A percentile compares a stretch with the other conserved stretches of the same genome.
These are phyloP conservation scores for Pempheris klunzingeri DNA, from an alignment of 2,797 vertebrate species.

Conservation along the genomic window DNA sequence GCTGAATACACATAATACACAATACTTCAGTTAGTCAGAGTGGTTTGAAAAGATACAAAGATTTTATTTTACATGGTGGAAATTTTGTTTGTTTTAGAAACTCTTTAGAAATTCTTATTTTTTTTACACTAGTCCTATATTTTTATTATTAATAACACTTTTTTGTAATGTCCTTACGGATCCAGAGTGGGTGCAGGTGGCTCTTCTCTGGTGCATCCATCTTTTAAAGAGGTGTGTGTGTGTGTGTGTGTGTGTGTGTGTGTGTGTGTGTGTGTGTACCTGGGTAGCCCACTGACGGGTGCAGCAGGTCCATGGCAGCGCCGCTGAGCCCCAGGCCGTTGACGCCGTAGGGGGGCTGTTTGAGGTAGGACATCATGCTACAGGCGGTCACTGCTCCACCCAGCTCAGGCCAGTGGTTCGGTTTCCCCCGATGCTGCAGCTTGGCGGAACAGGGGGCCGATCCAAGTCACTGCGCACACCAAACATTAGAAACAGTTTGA, in stretches of 20 bases:
- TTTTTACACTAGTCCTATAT: no score
- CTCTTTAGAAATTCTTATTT: no score
- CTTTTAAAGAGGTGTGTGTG: background rate
- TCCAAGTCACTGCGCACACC: constrained; percentile 66
- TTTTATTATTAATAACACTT: background rate
- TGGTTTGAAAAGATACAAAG: no score
- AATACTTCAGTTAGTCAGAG: no score
- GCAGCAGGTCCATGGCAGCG: constrained; percentile 94
- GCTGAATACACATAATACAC: background rate
- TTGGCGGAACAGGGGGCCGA: constrained; percentile 82
- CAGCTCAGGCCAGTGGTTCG: constrained; percentile 87
- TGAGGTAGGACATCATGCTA: constrained; percentile 99
- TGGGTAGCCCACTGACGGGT: constrained; percentile 96
- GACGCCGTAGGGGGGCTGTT: constrained; percentile 98
- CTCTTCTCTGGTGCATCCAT: background rate
- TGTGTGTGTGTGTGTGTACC: constrained; percentile 76
- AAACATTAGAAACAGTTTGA: background rate
- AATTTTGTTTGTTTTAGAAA: no score
- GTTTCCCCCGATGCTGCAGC: constrained; percentile 88
- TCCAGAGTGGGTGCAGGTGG: background rate
- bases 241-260: background rate
- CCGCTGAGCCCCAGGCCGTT: constrained; percentile 95
- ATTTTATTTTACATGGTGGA: no score
- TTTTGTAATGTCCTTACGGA: background rate
- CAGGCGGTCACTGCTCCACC: constrained; percentile 89